Evolutionary conservation across 2,888 invertebrate species (phyloP).

Genomic region (Melipona beecheii): DNA sequence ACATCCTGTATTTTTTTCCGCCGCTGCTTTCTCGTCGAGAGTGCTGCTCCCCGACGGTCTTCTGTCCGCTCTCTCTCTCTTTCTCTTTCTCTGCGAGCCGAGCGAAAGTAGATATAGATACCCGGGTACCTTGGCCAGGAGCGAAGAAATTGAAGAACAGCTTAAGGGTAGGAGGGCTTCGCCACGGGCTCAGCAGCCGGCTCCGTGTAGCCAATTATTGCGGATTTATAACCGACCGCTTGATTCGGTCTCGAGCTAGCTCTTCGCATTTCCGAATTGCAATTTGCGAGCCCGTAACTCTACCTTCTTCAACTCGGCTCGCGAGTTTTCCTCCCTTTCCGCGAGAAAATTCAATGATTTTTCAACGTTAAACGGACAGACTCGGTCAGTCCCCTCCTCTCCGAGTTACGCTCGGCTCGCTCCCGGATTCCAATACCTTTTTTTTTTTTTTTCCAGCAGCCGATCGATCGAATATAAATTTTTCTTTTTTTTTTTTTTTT

Average conservation of each 20-base stretch:
- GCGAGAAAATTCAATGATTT: not conserved
- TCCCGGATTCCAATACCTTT: no score
- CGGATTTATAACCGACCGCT: slow-evolving; percentile 81
- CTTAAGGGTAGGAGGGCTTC: slow-evolving; percentile 73
- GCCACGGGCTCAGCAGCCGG: slow-evolving; percentile 72
- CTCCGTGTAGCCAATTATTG: slow-evolving; percentile 81
- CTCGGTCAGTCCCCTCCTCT: no score
- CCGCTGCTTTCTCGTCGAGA: slow-evolving; percentile 24
- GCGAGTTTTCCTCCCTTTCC: slow-evolving; percentile 14
- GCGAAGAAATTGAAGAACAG: slow-evolving; percentile 76
- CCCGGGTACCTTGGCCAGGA: slow-evolving; percentile 56
- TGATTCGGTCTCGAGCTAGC: slow-evolving; percentile 66
- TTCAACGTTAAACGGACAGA: no score
- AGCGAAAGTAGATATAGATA: slow-evolving; percentile 61
- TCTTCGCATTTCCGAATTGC: slow-evolving; percentile 59
- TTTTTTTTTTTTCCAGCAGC: no score
- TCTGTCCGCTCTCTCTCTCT: no score
- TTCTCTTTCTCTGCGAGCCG: slow-evolving; percentile 1
- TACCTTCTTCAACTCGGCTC: slow-evolving; percentile 8
- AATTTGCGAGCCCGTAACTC: slow-evolving; percentile 58
- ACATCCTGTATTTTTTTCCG: slow-evolving; percentile 54
- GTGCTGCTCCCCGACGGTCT: slow-evolving; percentile 18
- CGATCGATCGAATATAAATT: no score
- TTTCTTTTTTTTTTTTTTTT: no score
- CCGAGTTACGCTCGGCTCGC: not conserved